These are phyloP conservation scores for Nanorana parkeri DNA, from an alignment of 2,113 vertebrate species.

Conservation along the genomic window DNA sequence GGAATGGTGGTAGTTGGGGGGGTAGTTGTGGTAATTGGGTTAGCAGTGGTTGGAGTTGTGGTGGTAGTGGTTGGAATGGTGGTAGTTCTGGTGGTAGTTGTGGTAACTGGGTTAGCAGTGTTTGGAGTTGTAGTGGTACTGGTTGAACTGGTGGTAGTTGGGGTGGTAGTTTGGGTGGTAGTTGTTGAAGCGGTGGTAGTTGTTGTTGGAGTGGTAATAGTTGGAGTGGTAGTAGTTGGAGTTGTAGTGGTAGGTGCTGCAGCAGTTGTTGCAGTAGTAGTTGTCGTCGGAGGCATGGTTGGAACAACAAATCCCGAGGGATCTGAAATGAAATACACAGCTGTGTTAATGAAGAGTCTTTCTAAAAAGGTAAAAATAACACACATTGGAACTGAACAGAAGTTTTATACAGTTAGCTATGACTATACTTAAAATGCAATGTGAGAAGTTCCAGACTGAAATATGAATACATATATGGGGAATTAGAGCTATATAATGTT, in stretches of 20 bases:
- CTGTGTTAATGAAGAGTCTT: background rate
- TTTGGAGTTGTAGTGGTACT: too few species aligned
- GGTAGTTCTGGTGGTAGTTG: background rate
- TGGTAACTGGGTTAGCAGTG: too few species aligned
- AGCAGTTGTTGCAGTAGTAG: background rate
- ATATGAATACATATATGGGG: background rate
- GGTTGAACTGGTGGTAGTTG: too few species aligned
- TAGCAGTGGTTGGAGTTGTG: background rate
- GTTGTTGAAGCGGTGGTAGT: background rate
- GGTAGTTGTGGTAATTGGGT: background rate
- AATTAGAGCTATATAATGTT: background rate
- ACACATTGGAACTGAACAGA: background rate
- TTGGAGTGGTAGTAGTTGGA: background rate
- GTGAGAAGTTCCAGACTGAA: too few species aligned
- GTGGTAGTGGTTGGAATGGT: background rate
- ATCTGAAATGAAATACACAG: background rate
- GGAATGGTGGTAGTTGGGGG: background rate
- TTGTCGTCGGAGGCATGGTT: background rate
- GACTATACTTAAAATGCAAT: background rate
- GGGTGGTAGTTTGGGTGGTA: background rate
- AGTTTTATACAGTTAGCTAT: background rate
- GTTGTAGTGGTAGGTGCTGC: background rate
- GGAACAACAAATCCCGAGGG: background rate
- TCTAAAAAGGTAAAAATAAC: background rate
- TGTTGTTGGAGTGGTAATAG: background rate